Conservation (phyloP, 2,797 vertebrate species). For the Sciaenops ocellatus region DNA sequence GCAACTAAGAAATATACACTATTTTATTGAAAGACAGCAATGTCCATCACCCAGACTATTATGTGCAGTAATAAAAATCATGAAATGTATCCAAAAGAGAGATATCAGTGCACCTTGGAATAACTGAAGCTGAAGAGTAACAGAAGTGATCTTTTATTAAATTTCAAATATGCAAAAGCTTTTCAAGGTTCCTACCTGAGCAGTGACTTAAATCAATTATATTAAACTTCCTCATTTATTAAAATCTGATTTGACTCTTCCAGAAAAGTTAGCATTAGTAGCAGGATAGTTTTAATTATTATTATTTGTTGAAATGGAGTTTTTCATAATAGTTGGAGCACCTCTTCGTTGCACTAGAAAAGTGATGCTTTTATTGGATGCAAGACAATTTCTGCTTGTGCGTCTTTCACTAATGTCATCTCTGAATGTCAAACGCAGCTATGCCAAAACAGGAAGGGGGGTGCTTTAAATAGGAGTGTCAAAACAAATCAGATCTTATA, state of each 20-base stretch:
- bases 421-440: neutral
- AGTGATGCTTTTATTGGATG: neutral
- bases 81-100: neutral
- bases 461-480: constrained; percentile 15
- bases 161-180: constrained; percentile 12
- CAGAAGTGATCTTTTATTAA: neutral
- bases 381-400: neutral
- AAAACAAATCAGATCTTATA: constrained; percentile 26
- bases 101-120: neutral
- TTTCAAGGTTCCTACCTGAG: neutral
- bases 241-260: neutral
- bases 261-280: neutral
- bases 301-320: no score
- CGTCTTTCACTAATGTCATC: constrained; percentile 15
- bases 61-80: neutral
- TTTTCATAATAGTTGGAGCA: no score
- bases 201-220: neutral
- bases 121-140: neutral
- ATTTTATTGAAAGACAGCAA: neutral
- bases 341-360: neutral
- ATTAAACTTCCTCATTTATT: neutral
- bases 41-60: neutral
- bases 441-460: neutral
- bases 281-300: neutral
- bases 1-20: neutral